Evolutionary conservation across 2,888 invertebrate species (phyloP).

Genomic region (Apamea anceps): DNA sequence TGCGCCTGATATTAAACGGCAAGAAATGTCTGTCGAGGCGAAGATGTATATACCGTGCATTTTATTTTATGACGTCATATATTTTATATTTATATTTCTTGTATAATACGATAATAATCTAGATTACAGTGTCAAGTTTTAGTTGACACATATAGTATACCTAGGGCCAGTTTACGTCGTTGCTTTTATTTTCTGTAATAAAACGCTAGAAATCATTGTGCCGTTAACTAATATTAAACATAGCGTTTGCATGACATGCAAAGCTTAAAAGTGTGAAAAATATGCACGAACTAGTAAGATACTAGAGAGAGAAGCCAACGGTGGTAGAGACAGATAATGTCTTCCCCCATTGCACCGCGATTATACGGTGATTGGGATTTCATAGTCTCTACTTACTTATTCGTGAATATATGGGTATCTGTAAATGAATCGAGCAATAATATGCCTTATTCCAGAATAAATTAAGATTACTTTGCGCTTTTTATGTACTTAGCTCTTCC

Average conservation of each 20-base stretch:
- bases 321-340: background rate
- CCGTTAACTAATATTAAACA: background rate
- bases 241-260: background rate
- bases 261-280: constrained; percentile 23
- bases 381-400: background rate
- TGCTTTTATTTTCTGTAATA: constrained; percentile 31
- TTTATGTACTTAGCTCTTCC: constrained; percentile 50
- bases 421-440: constrained; percentile 47
- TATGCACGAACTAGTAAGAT: constrained; percentile 16
- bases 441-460: constrained; percentile 41
- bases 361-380: constrained; percentile 7
- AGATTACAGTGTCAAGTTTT: constrained; percentile 61
- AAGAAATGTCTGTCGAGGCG: constrained; percentile 43
- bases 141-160: constrained; percentile 51
- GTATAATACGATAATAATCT: constrained; percentile 55
- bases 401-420: constrained; percentile 28
- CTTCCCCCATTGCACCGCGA: background rate
- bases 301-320: background rate
- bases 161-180: constrained; percentile 52
- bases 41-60: constrained; percentile 55
- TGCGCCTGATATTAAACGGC: constrained; percentile 38
- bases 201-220: constrained; percentile 26
- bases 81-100: constrained; percentile 63
- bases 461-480: constrained; percentile 40
- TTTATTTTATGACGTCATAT: constrained; percentile 61